Base-by-base conservation (phyloP, 1,140 invertebrate species). In the Dreissena rostriformis region DNA sequence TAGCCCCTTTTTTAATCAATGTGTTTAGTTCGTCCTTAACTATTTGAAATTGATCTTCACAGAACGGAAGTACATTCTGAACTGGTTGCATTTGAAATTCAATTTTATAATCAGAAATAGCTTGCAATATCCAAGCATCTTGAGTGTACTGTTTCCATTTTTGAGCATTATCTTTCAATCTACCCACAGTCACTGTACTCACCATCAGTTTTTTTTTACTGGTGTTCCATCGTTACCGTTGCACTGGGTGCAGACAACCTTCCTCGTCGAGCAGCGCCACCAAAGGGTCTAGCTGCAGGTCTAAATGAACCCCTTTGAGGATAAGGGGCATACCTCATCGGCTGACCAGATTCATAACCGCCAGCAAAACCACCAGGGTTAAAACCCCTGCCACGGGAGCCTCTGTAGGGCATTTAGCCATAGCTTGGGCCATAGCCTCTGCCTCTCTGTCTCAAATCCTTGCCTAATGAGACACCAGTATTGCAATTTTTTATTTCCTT, bases 61-160 rank as follows among this genome's bases (percentile, higher is more conserved):
- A 5, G 39, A 39, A 39, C 39, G 39, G 39, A 39, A 39, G 2
- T 39, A 5, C 39, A 39, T 39, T 39, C 39, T 39, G 39, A 39
- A 39, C 39, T 39, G 39, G 39, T 39, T 39, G 39, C 39, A 39
- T 39, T 5, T 5, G 39, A 63, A 63, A 63, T 11, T 63, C 61
- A 63, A 63, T 63, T 63, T 63, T n/a, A 63, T 63, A 63, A 63
- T 11, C 61, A n/a, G 19, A 22, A 63, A 63, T 26, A 7, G 61
- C 24, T 63, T 63, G 61, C 24, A 63, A 63, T 22, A 63, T 63
- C 61, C 61, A 63, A 22, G 61, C 7, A 63, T 63, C 61, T 63
- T 63, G 19, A 63, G 61, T 63, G 24, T 63, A 63, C 19, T n/a
- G 19, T 26, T 63, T 26, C 61, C 61, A 63, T n/a, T 5, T 26